These are phyloP conservation scores for Drosophila mulleri DNA, from an alignment of 2,888 invertebrate species.

Conservation along the genomic window DNA sequence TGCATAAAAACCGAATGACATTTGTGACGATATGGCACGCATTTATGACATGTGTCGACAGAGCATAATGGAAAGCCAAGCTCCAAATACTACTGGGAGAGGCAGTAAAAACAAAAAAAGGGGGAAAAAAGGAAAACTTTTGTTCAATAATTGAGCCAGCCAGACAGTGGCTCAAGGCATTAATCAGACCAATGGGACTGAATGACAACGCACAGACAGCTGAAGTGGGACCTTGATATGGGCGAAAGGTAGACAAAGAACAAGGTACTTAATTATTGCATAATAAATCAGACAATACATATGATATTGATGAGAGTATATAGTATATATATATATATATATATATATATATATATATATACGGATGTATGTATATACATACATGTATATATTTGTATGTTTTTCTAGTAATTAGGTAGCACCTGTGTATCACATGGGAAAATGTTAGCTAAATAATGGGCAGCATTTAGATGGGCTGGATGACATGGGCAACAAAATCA, in stretches of 20 bases:
- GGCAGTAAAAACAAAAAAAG: not conserved
- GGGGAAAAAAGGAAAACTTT: not conserved
- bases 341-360: not conserved
- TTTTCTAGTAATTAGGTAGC: slow-evolving; percentile 50
- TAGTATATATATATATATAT: slow-evolving; percentile 1
- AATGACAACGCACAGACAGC: slow-evolving; percentile 23
- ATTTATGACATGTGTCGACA: slow-evolving; percentile 40
- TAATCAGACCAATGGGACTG: slow-evolving; percentile 29
- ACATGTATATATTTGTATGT: not conserved
- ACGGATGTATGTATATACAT: too few relatives aligned
- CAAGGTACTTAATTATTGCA: slow-evolving; percentile 66
- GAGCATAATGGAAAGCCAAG: slow-evolving; percentile 18
- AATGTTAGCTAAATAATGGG: slow-evolving; percentile 19
- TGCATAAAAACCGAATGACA: slow-evolving; percentile 63
- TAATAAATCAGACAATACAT: slow-evolving; percentile 59
- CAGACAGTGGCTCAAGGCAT: slow-evolving; percentile 26
- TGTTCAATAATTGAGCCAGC: slow-evolving; percentile 34
- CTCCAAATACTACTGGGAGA: slow-evolving; percentile 6
- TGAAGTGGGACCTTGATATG: slow-evolving; percentile 19
- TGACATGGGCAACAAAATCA: slow-evolving; percentile 47
- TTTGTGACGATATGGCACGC: slow-evolving; percentile 56
- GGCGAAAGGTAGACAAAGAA: slow-evolving; percentile 26
- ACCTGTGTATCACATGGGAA: slow-evolving; percentile 11
- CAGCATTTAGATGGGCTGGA: not conserved
- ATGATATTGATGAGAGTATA: slow-evolving; percentile 51